phyloP scores from a whole-genome alignment of 2,113 vertebrate species.

The Gallinago media region DNA sequence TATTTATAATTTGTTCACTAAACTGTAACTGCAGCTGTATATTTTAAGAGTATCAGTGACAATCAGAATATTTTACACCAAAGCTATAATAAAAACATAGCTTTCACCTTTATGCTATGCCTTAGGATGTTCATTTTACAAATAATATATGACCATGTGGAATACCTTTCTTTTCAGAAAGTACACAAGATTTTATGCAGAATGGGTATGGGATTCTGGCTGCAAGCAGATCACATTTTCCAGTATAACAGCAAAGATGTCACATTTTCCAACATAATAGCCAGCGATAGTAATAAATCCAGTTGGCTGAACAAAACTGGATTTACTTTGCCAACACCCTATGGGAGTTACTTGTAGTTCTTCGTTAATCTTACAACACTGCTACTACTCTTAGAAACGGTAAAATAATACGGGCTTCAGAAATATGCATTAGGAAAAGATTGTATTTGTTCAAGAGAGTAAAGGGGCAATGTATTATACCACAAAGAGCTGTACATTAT shows the following conservation, averaged over 20 bases:
- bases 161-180: constrained; percentile 8
- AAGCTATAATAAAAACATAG: background rate
- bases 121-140: background rate
- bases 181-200: background rate
- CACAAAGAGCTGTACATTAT: background rate
- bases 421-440: background rate
- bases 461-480: background rate
- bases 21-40: background rate
- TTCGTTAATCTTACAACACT: background rate
- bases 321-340: background rate
- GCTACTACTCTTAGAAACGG: background rate
- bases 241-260: background rate
- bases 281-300: background rate
- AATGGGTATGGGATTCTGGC: background rate
- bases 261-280: background rate
- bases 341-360: background rate
- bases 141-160: background rate
- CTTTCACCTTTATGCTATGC: background rate
- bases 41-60: background rate
- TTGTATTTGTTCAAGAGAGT: background rate
- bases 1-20: constrained; percentile 7
- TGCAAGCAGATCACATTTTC: constrained; percentile 3
- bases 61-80: background rate
- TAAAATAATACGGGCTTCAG: background rate
- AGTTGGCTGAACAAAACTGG: background rate